phyloP scores from a whole-genome alignment of 2,888 invertebrate genomes.

The Yponomeuta cagnagella region DNA sequence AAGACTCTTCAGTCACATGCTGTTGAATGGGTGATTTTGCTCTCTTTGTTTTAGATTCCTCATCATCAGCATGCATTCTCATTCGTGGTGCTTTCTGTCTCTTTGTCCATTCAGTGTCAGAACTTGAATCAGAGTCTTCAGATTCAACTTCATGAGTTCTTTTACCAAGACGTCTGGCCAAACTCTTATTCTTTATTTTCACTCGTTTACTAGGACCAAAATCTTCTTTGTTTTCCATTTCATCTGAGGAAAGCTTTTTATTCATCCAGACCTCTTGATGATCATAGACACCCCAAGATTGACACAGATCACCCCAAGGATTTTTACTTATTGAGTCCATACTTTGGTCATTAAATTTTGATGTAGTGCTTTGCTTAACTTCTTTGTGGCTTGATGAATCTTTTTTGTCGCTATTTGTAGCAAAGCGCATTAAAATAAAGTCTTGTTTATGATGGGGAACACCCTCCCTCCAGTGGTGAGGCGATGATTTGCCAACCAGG shows the following conservation, averaged over 20 bases:
- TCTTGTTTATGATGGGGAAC: conserved; percentile 79
- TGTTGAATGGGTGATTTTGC: conserved; percentile 31
- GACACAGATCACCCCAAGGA: conserved; percentile 84
- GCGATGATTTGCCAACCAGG: conserved; percentile 68
- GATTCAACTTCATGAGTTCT: conserved; percentile 39
- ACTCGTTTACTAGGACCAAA: conserved; percentile 33
- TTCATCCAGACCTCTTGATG: conserved; percentile 70
- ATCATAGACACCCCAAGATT: conserved; percentile 81
- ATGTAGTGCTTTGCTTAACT: conserved; percentile 61
- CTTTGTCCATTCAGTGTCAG: conserved; percentile 75
- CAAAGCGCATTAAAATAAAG: conserved; percentile 83
- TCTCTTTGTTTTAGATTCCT: conserved; percentile 77
- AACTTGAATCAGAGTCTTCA: conserved; percentile 58
- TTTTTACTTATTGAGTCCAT: conserved; percentile 69
- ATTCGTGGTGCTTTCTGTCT: conserved; percentile 82
- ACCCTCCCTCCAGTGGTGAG: conserved; percentile 86
- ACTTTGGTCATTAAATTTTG: conserved; percentile 36
- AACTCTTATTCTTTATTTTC: conserved; percentile 50
- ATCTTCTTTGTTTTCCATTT: conserved; percentile 41
- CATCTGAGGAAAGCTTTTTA: conserved; percentile 33
- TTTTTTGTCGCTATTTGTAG: conserved; percentile 84
- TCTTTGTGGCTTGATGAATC: conserved; percentile 62
- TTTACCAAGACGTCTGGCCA: conserved; percentile 61
- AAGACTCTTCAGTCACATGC: conserved; percentile 33
- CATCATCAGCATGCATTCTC: conserved; percentile 93